These are phyloP conservation scores for Microcebus jonahi DNA, from an alignment of 2,113 vertebrate genomes.

Conservation along the genomic window DNA sequence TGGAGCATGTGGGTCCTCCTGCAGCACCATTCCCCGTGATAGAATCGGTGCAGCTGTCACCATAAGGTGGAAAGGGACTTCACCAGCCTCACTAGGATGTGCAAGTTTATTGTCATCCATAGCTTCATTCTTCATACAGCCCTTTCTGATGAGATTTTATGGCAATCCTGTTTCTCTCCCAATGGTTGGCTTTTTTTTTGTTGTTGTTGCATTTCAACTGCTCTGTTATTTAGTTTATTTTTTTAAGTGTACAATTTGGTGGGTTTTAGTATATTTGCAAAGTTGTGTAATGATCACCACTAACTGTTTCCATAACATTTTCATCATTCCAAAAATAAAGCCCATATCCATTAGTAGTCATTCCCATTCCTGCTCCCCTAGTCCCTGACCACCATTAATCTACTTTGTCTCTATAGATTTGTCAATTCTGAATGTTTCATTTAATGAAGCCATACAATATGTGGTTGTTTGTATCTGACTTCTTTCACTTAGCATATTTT, in stretches of 20 bases:
- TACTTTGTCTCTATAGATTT: neutral
- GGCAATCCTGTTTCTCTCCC: neutral
- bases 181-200: neutral
- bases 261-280: neutral
- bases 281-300: neutral
- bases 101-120: neutral
- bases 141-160: neutral
- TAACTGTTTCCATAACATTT: slow-evolving; percentile 26
- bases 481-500: neutral
- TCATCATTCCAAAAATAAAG: neutral
- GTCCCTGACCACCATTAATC: neutral
- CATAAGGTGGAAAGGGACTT: neutral
- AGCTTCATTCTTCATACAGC: neutral
- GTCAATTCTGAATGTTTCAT: neutral
- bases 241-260: neutral
- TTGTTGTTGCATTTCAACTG: neutral
- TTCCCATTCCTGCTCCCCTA: neutral
- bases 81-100: neutral
- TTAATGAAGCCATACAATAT: neutral
- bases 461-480: neutral
- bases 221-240: slow-evolving; percentile 15
- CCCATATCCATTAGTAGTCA: neutral
- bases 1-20: neutral
- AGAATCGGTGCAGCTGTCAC: neutral
- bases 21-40: neutral